Percentiles rank a stretch among this genome's conserved stretches.
Evolutionary conservation across 2,888 invertebrate genomes (phyloP).

Genomic region (Dusona sp.): DNA sequence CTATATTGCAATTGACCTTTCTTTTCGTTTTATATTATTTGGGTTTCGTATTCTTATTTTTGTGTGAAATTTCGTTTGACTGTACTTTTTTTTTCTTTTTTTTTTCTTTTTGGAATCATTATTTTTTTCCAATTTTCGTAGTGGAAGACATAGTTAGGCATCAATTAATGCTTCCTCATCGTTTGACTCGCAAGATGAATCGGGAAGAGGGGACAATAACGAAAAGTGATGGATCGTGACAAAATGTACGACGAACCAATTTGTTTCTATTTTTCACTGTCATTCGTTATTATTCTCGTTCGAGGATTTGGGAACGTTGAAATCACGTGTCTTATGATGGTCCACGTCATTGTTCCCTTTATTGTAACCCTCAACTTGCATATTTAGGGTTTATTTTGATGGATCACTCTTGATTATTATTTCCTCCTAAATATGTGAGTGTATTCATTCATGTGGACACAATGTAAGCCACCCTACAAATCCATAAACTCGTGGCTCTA

Average conservation of each 20-base stretch:
- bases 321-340: slow-evolving; percentile 25
- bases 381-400: slow-evolving; percentile 78
- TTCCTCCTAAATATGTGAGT: slow-evolving; percentile 26
- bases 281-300: slow-evolving; percentile 32
- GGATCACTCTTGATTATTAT: slow-evolving; percentile 72
- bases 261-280: slow-evolving; percentile 51
- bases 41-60: not conserved
- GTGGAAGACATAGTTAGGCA: not conserved
- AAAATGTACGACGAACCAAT: slow-evolving; percentile 54
- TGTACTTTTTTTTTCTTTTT: not conserved
- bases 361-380: slow-evolving; percentile 39
- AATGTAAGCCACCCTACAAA: not conserved
- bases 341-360: not conserved
- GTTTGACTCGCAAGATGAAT: slow-evolving; percentile 24
- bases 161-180: slow-evolving; percentile 55
- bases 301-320: slow-evolving; percentile 13
- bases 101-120: not conserved
- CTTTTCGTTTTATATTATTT: not conserved
- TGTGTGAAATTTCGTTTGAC: not conserved
- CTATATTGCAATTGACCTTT: not conserved
- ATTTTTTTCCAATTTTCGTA: not conserved
- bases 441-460: slow-evolving; percentile 5
- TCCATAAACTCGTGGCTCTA: not conserved
- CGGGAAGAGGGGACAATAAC: slow-evolving; percentile 14
- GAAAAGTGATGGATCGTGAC: slow-evolving; percentile 51